Evolutionary conservation across 2,888 invertebrate genomes (phyloP).

Genomic region (Metacarcinus magister): DNA sequence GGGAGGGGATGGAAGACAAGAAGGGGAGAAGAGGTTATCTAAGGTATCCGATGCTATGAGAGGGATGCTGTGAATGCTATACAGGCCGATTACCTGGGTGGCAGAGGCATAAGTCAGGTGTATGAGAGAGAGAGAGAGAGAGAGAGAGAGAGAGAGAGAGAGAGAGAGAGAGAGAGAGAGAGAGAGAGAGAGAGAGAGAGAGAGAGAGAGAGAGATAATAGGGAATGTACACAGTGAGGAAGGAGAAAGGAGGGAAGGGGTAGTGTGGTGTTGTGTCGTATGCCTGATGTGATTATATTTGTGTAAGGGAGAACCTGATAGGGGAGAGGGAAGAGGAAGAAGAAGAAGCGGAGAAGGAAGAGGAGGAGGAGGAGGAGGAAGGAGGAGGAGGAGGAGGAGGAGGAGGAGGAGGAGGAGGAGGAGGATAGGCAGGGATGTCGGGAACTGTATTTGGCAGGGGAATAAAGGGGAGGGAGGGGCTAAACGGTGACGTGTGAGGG

Average conservation of each 20-base stretch:
- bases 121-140: constrained; percentile 20
- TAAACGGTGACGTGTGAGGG: not conserved
- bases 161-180: not conserved
- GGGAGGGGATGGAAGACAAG: not conserved
- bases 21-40: not conserved
- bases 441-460: constrained; percentile 39
- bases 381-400: not conserved
- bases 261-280: not conserved
- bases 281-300: constrained; percentile 54
- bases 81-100: not conserved
- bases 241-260: constrained; percentile 5
- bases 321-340: not conserved
- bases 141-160: too few relatives aligned
- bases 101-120: not conserved
- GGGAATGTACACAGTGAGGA: not conserved
- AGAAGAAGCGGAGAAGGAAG: not conserved
- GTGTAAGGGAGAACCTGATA: constrained; percentile 19
- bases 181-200: constrained; percentile 28
- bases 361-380: not conserved
- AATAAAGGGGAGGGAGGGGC: not conserved
- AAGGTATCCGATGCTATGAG: not conserved
- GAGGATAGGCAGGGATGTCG: not conserved
- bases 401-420: not conserved
- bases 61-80: constrained; percentile 15
- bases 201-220: constrained; percentile 20